Percentiles rank a stretch among this genome's conserved stretches.
Evolutionary conservation across 2,797 vertebrate genomes (phyloP).

Genomic region (Hybognathus amarus): DNA sequence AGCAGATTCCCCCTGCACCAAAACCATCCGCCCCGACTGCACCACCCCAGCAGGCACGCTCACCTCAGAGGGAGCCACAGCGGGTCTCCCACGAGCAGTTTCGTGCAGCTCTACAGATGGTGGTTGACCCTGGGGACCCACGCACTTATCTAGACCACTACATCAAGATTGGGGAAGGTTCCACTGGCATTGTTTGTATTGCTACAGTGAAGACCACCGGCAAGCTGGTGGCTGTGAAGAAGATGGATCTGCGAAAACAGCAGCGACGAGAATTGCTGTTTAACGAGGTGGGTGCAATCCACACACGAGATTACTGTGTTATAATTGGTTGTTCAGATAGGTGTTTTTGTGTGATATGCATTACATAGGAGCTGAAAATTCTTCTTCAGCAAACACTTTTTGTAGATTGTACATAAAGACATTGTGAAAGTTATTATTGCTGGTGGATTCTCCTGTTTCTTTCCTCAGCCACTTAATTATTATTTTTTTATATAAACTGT

Average conservation of each 20-base stretch:
- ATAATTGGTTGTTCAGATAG: background rate
- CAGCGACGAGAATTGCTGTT: conserved; percentile 94
- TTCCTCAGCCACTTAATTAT: background rate
- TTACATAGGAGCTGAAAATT: background rate
- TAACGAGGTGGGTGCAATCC: conserved; percentile 82
- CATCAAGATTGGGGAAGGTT: conserved; percentile 96
- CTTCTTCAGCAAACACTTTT: background rate
- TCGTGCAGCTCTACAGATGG: conserved; percentile 92
- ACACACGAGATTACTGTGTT: background rate
- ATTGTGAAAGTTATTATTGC: background rate
- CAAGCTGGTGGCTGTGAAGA: conserved; percentile 93
- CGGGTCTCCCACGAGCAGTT: conserved; percentile 98
- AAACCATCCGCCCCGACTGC: conserved; percentile 70
- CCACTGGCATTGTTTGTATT: conserved; percentile 93
- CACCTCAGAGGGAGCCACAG: conserved; percentile 88
- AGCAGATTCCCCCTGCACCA: conserved; percentile 63
- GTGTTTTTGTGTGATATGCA: background rate
- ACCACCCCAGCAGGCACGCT: conserved; percentile 77
- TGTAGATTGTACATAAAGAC: background rate
- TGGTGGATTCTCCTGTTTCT: conserved; percentile 6
- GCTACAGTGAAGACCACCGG: conserved; percentile 89
- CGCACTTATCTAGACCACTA: conserved; percentile 92
- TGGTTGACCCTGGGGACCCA: conserved; percentile 94
- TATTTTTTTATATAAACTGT: conserved; percentile 13
- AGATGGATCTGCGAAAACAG: conserved; percentile 96